A percentile compares a stretch with the other conserved stretches of the same genome.
phyloP scores from a whole-genome alignment of 1,140 invertebrate species.

The Drosophila neocordata region DNA sequence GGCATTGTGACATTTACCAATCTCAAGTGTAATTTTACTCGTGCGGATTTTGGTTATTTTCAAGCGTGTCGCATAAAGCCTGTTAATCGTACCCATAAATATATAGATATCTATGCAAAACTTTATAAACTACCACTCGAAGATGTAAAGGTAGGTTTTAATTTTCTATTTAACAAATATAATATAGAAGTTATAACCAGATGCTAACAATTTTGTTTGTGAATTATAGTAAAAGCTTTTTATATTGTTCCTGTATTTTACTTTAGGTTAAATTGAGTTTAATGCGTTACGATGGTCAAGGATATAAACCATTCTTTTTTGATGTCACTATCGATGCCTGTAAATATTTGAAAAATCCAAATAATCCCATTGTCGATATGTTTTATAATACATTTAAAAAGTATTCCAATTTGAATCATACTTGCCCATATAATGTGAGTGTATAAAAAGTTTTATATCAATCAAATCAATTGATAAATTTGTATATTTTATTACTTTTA shows the following conservation, averaged over 20 bases:
- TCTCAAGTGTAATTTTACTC: neutral
- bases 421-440: slow-evolving; percentile 54
- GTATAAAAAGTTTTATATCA: too few species aligned
- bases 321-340: slow-evolving; percentile 40
- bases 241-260: neutral
- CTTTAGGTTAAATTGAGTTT: slow-evolving; percentile 28
- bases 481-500: too few species aligned
- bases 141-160: too few species aligned
- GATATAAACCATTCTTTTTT: slow-evolving; percentile 48
- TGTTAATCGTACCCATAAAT: slow-evolving; percentile 5
- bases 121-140: too few species aligned
- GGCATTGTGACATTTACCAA: neutral
- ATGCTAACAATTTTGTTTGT: too few species aligned
- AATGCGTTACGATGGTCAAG: slow-evolving; percentile 39
- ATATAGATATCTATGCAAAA: too few species aligned
- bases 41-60: neutral
- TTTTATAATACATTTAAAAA: slow-evolving; percentile 22
- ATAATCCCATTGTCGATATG: slow-evolving; percentile 15
- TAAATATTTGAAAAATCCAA: slow-evolving; percentile 24
- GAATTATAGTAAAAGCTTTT: too few species aligned
- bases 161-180: too few species aligned
- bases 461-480: too few species aligned
- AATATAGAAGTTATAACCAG: too few species aligned
- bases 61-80: neutral
- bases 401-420: slow-evolving; percentile 50